Evolutionary conservation across 2,888 invertebrate species (phyloP).

Genomic region (Parthenolecanium corni): DNA sequence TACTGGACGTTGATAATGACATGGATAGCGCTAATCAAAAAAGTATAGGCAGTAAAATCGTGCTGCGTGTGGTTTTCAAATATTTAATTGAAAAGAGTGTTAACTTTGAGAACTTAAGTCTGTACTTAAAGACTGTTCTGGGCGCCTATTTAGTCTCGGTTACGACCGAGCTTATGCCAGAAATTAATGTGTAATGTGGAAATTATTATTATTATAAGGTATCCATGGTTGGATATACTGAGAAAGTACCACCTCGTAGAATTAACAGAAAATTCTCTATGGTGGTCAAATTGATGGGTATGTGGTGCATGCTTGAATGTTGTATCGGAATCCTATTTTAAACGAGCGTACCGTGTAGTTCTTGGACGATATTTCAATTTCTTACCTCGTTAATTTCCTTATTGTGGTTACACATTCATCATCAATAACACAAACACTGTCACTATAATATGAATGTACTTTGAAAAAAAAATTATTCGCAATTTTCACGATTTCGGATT

Average conservation of each 20-base stretch:
- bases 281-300: slow-evolving; percentile 5
- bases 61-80: not conserved
- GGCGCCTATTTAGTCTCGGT: slow-evolving; percentile 8
- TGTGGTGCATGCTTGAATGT: not conserved
- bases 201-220: slow-evolving; percentile 14
- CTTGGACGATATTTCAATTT: too few species aligned
- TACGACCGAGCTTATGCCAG: not conserved
- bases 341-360: too few species aligned
- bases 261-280: not conserved
- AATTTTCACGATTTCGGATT: too few species aligned
- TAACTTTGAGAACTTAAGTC: too few species aligned
- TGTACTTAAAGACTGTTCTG: slow-evolving; percentile 1
- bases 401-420: too few species aligned
- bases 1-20: not conserved
- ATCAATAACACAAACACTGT: too few species aligned
- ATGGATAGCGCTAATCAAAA: not conserved
- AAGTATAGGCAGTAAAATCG: not conserved
- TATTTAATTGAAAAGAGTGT: slow-evolving; percentile 7
- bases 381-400: too few species aligned
- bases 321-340: too few species aligned
- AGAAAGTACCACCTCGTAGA: slow-evolving; percentile 14
- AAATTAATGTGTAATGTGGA: slow-evolving; percentile 8
- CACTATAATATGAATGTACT: too few species aligned
- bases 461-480: too few species aligned
- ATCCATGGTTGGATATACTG: not conserved